Evolutionary conservation across 2,797 vertebrate species (phyloP).

Genomic region (Echiichthys vipera): DNA sequence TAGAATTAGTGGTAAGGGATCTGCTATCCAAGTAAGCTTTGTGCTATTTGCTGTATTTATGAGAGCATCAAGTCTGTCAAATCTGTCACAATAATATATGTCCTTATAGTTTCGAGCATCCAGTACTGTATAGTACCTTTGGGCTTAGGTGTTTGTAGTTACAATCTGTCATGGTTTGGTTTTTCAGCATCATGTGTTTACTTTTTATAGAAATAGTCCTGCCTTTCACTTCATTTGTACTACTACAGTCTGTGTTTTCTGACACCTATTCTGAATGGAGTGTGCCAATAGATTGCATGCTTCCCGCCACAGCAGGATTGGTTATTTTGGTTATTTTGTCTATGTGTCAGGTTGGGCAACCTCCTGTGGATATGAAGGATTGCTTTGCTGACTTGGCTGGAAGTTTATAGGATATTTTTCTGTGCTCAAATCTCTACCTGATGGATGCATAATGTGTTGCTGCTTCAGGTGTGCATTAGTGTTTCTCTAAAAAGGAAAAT

Average conservation of each 20-base stretch:
- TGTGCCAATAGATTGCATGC: slow-evolving; percentile 34
- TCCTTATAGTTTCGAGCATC: background rate
- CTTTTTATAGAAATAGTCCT: slow-evolving; percentile 27
- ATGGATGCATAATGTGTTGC: slow-evolving; percentile 70
- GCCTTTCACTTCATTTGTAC: slow-evolving; percentile 40
- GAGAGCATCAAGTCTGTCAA: background rate
- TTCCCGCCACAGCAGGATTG: slow-evolving; percentile 54
- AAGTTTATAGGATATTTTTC: slow-evolving; percentile 70
- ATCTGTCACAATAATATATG: background rate
- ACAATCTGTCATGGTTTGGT: slow-evolving; percentile 16
- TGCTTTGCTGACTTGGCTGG: slow-evolving; percentile 69
- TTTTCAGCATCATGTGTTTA: slow-evolving; percentile 26
- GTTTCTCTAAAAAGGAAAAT: slow-evolving; percentile 44
- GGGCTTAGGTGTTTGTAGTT: background rate
- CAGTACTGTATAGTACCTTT: background rate
- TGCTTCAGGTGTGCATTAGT: slow-evolving; percentile 49
- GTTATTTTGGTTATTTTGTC: slow-evolving; percentile 70
- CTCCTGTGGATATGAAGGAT: slow-evolving; percentile 72
- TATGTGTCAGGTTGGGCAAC: slow-evolving; percentile 59
- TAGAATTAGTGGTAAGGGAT: background rate
- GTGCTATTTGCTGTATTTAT: no score
- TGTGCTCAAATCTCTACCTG: slow-evolving; percentile 55
- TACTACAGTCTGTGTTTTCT: slow-evolving; percentile 33
- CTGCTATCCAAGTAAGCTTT: no score
- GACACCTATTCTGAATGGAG: slow-evolving; percentile 41